A percentile compares a stretch with the other conserved stretches of the same genome.
Conservation (phyloP, 2,888 invertebrate species). For the Netelia virgata region DNA sequence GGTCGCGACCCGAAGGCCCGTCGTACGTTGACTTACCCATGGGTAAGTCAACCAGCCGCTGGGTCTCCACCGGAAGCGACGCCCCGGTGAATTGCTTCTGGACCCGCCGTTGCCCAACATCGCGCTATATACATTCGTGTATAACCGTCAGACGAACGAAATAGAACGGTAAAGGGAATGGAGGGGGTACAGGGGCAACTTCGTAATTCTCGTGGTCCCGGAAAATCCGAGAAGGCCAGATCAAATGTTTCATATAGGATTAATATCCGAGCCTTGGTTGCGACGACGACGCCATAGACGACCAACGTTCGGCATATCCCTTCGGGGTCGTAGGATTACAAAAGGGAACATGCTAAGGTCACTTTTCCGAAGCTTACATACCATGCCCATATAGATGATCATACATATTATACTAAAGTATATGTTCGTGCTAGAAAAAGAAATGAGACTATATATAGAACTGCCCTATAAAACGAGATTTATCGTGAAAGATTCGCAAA, state of each 20-base stretch:
- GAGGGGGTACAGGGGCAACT: conserved; percentile 40
- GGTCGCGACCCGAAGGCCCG: conserved; percentile 53
- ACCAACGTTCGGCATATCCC: conserved; percentile 36
- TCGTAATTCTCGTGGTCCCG: conserved; percentile 71
- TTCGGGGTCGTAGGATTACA: conserved; percentile 55
- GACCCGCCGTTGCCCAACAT: not conserved
- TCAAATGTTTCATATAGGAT: conserved; percentile 77
- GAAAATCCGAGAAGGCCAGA: conserved; percentile 73
- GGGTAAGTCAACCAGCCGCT: conserved; percentile 70
- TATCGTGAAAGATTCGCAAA: not conserved
- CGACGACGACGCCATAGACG: conserved; percentile 44
- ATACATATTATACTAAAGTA: conserved; percentile 2
- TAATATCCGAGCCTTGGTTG: conserved; percentile 72
- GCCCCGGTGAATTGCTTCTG: conserved; percentile 42
- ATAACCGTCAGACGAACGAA: conserved; percentile 23
- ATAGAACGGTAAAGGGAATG: conserved; percentile 49
- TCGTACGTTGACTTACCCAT: conserved; percentile 68
- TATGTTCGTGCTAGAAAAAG: conserved; percentile 8
- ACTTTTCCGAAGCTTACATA: conserved; percentile 42
- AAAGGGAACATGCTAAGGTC: conserved; percentile 58
- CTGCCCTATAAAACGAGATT: not conserved
- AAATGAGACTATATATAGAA: not conserved
- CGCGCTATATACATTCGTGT: not conserved
- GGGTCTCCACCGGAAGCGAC: conserved; percentile 50
- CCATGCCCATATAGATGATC: conserved; percentile 36